Percentiles rank a stretch among this genome's conserved stretches.
Conservation (phyloP, 2,888 invertebrate genomes). For the Heliconius ismenius region DNA sequence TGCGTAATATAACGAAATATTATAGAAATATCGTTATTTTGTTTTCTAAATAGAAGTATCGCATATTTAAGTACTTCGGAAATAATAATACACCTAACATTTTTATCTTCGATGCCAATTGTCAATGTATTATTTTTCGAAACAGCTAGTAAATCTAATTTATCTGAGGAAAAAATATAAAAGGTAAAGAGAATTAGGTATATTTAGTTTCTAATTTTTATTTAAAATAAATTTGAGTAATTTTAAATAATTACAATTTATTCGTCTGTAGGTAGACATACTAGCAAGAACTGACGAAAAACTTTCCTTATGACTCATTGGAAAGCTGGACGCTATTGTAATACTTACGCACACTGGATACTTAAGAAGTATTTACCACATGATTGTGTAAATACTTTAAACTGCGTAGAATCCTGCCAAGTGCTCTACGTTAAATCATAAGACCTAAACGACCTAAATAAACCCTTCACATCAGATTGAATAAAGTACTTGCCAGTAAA, state of each 20-base stretch:
- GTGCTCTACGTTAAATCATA: neutral
- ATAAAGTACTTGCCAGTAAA: neutral
- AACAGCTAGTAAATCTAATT: neutral
- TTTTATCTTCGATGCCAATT: neutral
- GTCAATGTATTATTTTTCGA: neutral
- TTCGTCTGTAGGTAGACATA: neutral
- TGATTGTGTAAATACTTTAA: conserved; percentile 9
- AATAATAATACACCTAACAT: neutral
- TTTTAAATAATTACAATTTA: neutral
- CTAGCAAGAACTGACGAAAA: neutral
- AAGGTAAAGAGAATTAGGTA: neutral
- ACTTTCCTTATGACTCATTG: conserved; percentile 48
- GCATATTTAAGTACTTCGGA: too few species aligned
- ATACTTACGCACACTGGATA: conserved; percentile 53
- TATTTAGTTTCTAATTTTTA: too few species aligned
- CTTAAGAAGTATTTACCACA: neutral
- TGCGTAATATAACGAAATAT: neutral
- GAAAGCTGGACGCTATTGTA: conserved; percentile 39
- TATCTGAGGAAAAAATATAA: neutral
- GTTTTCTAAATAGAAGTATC: neutral
- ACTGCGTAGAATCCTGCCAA: conserved; percentile 11
- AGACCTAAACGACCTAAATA: conserved; percentile 1
- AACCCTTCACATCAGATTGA: neutral
- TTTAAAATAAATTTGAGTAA: neutral
- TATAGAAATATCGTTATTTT: neutral